Evolutionary conservation across 2,797 vertebrate species (phyloP).

Genomic region (Huso huso): DNA sequence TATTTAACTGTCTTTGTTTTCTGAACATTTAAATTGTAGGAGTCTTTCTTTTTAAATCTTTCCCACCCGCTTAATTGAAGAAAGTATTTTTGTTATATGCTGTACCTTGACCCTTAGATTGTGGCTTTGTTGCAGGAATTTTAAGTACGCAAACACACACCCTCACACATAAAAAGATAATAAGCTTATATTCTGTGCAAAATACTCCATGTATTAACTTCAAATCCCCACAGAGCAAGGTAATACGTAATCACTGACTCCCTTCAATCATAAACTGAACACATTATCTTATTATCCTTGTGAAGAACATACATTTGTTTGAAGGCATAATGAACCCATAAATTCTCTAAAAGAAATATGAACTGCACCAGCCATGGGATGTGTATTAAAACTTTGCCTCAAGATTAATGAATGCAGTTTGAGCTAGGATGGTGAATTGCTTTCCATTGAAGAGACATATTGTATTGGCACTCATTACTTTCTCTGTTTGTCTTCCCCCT

Average conservation of each 20-base stretch:
- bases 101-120: too few relatives aligned
- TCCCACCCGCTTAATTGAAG: too few relatives aligned
- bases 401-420: slow-evolving; percentile 30
- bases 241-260: slow-evolving; percentile 69
- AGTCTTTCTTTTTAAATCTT: too few relatives aligned
- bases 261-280: slow-evolving; percentile 71
- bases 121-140: too few relatives aligned
- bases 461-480: slow-evolving; percentile 27
- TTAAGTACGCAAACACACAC: too few relatives aligned
- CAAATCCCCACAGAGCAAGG: slow-evolving; percentile 62
- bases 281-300: slow-evolving; percentile 65
- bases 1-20: too few relatives aligned
- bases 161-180: slow-evolving; percentile 11
- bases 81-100: too few relatives aligned
- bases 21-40: too few relatives aligned
- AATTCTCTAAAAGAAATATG: slow-evolving; percentile 68
- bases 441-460: slow-evolving; percentile 25
- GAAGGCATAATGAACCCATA: slow-evolving; percentile 70
- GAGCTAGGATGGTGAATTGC: slow-evolving; percentile 30
- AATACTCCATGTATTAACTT: slow-evolving; percentile 70
- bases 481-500: slow-evolving; percentile 13
- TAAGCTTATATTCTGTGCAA: slow-evolving; percentile 63
- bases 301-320: slow-evolving; percentile 68
- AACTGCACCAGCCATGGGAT: slow-evolving; percentile 53
- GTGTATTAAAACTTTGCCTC: slow-evolving; percentile 23